A percentile compares a stretch with the other conserved stretches of the same genome.
These are phyloP conservation scores for Reticulitermes speratus DNA, from an alignment of 1,140 invertebrate species.

Conservation along the genomic window DNA sequence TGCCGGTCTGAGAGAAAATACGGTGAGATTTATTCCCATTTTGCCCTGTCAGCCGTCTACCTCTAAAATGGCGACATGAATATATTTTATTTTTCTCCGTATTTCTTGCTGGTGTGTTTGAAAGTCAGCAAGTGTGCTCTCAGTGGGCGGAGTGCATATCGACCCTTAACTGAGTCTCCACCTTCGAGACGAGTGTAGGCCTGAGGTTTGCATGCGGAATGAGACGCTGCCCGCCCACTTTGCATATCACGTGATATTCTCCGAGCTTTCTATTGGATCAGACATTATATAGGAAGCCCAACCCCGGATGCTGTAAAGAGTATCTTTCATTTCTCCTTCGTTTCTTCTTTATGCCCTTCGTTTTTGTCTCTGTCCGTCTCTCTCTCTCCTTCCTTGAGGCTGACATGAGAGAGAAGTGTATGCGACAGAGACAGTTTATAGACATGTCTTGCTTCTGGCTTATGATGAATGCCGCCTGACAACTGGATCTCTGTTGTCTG, in stretches of 20 bases:
- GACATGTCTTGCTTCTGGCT: background rate
- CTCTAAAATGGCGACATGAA: background rate
- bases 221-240: background rate
- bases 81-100: background rate
- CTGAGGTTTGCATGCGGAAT: conserved; percentile 9
- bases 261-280: background rate
- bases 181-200: background rate
- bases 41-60: background rate
- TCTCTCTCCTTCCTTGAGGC: background rate
- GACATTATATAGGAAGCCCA: background rate
- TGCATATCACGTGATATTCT: background rate
- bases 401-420: background rate
- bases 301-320: background rate
- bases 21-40: background rate
- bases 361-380: background rate
- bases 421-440: background rate
- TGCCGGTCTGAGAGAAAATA: no score
- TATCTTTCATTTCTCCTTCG: conserved; percentile 16
- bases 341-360: background rate
- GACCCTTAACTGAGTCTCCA: background rate
- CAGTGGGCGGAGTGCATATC: background rate
- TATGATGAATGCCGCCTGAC: background rate
- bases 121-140: background rate
- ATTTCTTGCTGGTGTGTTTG: background rate
- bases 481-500: background rate